Percentiles rank a stretch among this genome's conserved stretches.
Evolutionary conservation across 64 coral and sea anemone genomes (phyloP).

Genomic region (Platygyra sinensis): DNA sequence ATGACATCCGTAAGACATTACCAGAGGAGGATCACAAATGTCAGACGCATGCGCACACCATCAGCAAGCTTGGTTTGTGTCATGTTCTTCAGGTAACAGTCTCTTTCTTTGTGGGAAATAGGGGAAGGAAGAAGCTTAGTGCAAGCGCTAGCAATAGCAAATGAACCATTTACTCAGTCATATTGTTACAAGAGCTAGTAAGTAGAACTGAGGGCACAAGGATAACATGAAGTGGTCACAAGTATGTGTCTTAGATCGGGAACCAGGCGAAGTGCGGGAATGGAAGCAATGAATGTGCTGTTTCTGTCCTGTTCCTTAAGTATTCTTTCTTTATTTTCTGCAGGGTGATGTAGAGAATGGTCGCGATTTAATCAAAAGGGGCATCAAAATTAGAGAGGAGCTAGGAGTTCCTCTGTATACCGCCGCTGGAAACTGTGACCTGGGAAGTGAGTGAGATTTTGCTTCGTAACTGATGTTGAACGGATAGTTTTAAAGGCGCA

Average conservation of each 20-base stretch:
- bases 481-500: too few species aligned
- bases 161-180: too few species aligned
- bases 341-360: neutral
- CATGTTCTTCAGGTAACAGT: neutral
- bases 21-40: neutral
- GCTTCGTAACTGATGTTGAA: neutral
- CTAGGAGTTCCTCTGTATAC: neutral
- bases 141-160: too few species aligned
- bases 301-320: neutral
- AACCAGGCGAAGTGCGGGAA: too few species aligned
- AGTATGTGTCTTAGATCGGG: too few species aligned
- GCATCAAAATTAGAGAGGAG: neutral
- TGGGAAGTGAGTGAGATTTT: conserved; percentile 4
- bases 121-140: too few species aligned
- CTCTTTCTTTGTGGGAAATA: neutral
- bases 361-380: neutral
- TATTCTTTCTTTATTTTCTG: neutral
- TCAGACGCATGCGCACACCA: conserved; percentile 28
- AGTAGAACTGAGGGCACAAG: too few species aligned
- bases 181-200: too few species aligned
- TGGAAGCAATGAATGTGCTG: too few species aligned
- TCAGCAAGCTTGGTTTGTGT: conserved; percentile 10
- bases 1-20: neutral
- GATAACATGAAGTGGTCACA: too few species aligned
- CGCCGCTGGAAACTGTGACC: conserved; percentile 17